Conservation (phyloP, 2,797 vertebrate genomes). For the Tokudaia muenninki region DNA sequence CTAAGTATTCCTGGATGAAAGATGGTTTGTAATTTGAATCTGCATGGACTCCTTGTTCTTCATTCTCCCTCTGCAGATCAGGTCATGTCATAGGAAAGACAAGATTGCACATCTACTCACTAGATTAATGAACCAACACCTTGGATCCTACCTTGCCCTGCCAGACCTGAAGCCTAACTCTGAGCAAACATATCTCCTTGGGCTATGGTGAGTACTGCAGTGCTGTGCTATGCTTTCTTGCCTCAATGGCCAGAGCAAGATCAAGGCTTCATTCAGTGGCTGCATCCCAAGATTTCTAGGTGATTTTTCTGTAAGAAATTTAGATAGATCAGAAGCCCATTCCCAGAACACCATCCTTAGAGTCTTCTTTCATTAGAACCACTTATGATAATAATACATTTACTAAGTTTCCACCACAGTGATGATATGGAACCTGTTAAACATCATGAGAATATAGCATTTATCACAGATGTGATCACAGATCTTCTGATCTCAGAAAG, state of each 20-base stretch:
- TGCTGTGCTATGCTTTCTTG: not conserved
- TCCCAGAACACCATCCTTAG: not conserved
- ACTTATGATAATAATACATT: not conserved
- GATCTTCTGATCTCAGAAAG: not conserved
- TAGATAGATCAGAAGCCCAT: not conserved
- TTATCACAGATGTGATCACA: not conserved
- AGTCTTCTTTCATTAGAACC: not conserved
- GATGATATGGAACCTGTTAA: no score
- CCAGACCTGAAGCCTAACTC: not conserved
- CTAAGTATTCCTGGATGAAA: not conserved
- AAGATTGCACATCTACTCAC: not conserved
- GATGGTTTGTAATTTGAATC: not conserved
- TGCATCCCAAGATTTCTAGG: not conserved
- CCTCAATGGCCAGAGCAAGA: accelerated
- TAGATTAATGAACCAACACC: not conserved
- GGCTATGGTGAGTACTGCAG: not conserved
- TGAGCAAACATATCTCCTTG: not conserved
- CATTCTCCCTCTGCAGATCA: not conserved
- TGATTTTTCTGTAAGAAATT: not conserved
- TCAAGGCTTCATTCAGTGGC: not conserved
- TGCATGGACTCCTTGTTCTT: accelerated
- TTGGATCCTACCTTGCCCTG: no score
- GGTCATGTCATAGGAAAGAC: not conserved
- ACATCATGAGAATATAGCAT: not conserved
- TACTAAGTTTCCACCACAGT: not conserved